Base-by-base conservation (phyloP, 2,888 invertebrate species). In the Eupithecia dodoneata region DNA sequence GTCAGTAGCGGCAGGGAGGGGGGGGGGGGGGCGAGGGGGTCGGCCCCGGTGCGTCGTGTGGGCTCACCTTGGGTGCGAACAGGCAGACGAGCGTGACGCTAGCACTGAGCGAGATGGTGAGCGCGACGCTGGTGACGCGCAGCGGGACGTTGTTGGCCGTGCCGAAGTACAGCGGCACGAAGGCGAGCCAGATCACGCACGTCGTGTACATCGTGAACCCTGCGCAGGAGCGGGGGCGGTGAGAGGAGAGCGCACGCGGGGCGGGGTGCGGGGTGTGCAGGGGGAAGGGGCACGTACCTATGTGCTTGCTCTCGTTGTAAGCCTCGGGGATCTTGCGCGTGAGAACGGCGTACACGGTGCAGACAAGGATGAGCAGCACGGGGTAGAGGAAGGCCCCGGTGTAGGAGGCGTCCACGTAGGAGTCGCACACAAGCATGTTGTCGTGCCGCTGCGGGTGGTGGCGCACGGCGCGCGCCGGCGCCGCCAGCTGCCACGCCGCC, bases 181-280 rank as follows among this genome's bases (percentile, higher is more conserved):
- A 99, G 49, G 99, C 99, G 82, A 99, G 95, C 99, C 99, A 99
- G 88, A 99, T 99, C 79, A 99, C 98, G 92, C 98, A 98, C 66
- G 99, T 99, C 70, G 99, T 99, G 94, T 99, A 99, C 99, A 99
- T 99, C 55, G 99, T 99, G 93, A 99, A 99, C 79, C 98, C 98
- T 98, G 92, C 63, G 10, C 10, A 71, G 13, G 73, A 59, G 41
- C 12, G 18, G 10, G 63, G 10, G 63, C 4, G 47, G 71, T 76
- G 10, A 71, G 49, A 7, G 59, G 2, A 30, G 30, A 30, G 30
- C 0, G 74, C 45, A 41, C 49, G 41, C 10, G 42, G 5, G 63
- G 9, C 5, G 15, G 70, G 13, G 74, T 18, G 30, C 30, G 12
- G 41, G 41, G 73, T 55, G 52, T 7, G 13, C 6, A 15, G 4